Evolutionary conservation across 2,888 invertebrate species (phyloP).

Genomic region (Ophioninae sp.): DNA sequence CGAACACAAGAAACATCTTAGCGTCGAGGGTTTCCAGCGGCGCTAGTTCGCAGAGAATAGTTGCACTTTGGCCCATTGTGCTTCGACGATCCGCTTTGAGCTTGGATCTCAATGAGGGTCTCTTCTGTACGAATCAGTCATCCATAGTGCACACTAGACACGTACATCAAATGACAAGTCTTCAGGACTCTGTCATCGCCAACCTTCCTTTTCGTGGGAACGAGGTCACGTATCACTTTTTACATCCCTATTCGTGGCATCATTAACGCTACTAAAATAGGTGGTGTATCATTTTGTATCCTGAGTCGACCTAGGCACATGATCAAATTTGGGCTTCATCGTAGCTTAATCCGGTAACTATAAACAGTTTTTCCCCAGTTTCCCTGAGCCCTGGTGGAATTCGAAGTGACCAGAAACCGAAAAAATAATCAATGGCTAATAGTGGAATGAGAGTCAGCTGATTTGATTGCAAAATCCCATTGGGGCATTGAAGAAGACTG

Average conservation of each 20-base stretch:
- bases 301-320: too few relatives aligned
- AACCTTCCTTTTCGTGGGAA: constrained; percentile 52
- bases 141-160: constrained; percentile 22
- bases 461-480: not conserved
- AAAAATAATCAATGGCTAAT: not conserved
- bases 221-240: constrained; percentile 40
- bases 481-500: not conserved
- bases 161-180: constrained; percentile 41
- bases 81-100: constrained; percentile 51
- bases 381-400: not conserved
- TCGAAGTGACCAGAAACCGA: not conserved
- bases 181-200: constrained; percentile 34
- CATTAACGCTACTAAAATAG: not conserved
- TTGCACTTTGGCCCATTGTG: constrained; percentile 61
- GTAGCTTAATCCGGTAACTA: too few relatives aligned
- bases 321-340: too few relatives aligned
- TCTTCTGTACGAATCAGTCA: constrained; percentile 46
- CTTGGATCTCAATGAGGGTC: constrained; percentile 34
- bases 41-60: constrained; percentile 32
- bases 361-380: not conserved
- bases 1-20: constrained; percentile 79
- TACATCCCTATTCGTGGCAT: constrained; percentile 21
- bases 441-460: not conserved
- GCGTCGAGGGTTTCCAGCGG: constrained; percentile 56
- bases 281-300: too few relatives aligned